These are phyloP conservation scores for Sesia apiformis DNA, from an alignment of 2,888 invertebrate species.

Conservation along the genomic window DNA sequence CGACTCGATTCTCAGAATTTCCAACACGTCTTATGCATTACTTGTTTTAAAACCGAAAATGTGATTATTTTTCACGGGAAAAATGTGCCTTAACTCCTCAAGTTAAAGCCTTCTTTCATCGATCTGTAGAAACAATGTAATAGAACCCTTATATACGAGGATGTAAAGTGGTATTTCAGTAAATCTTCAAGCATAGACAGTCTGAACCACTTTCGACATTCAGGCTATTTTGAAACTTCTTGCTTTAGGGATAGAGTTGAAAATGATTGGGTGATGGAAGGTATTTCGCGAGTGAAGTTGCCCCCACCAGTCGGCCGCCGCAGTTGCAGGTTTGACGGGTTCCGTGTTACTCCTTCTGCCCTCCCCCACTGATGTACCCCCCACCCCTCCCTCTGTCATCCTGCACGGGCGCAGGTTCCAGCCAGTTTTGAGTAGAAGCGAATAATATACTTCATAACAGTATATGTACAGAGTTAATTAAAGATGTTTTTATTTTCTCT, in stretches of 20 bases:
- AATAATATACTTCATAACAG: conserved; percentile 22
- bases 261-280: conserved; percentile 8
- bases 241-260: neutral
- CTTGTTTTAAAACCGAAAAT: conserved; percentile 16
- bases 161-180: too few species aligned
- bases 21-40: conserved; percentile 53
- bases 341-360: conserved; percentile 55
- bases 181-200: too few species aligned
- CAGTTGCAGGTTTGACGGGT: conserved; percentile 65
- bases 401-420: conserved; percentile 31
- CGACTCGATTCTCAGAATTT: conserved; percentile 43
- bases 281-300: conserved; percentile 52
- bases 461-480: conserved; percentile 10
- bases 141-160: too few species aligned
- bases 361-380: conserved; percentile 20
- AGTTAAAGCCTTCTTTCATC: too few species aligned
- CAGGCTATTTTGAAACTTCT: neutral
- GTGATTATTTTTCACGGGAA: conserved; percentile 15
- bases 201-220: neutral
- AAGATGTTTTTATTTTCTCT: neutral
- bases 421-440: conserved; percentile 15
- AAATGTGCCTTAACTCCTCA: too few species aligned
- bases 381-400: conserved; percentile 24
- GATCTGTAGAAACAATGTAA: too few species aligned
- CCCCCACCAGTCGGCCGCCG: conserved; percentile 28